Evolutionary conservation across 2,888 invertebrate genomes (phyloP).

Genomic region (Metopia argyrocephala): DNA sequence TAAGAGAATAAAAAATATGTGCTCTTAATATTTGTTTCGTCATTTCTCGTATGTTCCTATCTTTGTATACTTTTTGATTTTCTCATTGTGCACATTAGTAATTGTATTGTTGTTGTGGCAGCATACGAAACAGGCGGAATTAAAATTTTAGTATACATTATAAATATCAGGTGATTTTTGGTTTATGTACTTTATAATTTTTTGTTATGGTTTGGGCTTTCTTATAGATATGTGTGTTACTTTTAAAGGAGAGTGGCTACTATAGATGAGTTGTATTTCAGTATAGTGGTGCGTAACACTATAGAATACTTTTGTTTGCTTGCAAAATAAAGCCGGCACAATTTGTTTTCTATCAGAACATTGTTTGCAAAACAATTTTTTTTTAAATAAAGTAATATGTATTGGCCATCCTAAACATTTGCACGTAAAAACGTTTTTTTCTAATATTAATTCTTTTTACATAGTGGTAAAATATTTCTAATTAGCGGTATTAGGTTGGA

Average conservation of each 20-base stretch:
- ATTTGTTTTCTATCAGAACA: constrained; percentile 14
- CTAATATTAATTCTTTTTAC: too few species aligned
- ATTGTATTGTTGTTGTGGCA: too few species aligned
- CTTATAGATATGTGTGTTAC: not conserved
- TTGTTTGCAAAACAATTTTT: constrained; percentile 40
- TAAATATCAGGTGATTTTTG: constrained; percentile 76
- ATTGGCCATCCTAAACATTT: too few species aligned
- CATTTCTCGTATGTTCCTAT: too few species aligned
- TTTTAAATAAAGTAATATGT: too few species aligned
- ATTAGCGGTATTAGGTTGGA: too few species aligned
- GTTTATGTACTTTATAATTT: constrained; percentile 58
- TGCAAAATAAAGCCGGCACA: constrained; percentile 61
- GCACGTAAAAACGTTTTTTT: too few species aligned
- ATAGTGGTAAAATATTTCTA: too few species aligned
- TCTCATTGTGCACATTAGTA: constrained; percentile 4
- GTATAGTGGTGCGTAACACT: constrained; percentile 10
- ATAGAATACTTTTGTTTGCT: constrained; percentile 51
- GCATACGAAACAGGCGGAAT: constrained; percentile 52
- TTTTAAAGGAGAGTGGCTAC: not conserved
- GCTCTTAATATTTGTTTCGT: not conserved
- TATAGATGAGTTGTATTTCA: not conserved
- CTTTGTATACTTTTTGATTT: constrained; percentile 3
- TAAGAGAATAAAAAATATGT: too few species aligned
- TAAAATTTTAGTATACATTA: constrained; percentile 70
- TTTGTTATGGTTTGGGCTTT: constrained; percentile 18